These are phyloP conservation scores for Drosophila siamana DNA, from an alignment of 2,888 invertebrate species.

Conservation along the genomic window DNA sequence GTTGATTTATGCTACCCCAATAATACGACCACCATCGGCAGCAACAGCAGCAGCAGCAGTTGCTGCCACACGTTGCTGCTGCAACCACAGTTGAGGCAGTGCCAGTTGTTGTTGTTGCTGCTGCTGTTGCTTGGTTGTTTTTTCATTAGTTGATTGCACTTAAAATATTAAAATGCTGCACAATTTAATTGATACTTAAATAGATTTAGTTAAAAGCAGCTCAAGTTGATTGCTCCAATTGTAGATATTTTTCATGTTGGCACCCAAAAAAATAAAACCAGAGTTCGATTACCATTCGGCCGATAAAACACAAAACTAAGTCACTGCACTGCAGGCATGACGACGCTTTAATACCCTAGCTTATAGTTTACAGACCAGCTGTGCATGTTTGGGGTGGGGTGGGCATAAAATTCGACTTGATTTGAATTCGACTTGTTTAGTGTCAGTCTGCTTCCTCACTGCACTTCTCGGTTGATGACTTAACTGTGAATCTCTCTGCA, in stretches of 20 bases:
- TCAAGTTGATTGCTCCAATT: constrained; percentile 51
- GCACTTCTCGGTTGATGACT: background rate
- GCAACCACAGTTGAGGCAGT: constrained; percentile 27
- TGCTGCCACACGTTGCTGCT: constrained; percentile 21
- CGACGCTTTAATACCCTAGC: constrained; percentile 5
- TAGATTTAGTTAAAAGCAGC: constrained; percentile 28
- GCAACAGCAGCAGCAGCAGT: constrained; percentile 10
- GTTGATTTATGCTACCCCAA: constrained; percentile 74
- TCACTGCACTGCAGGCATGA: background rate
- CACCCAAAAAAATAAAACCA: constrained; percentile 11
- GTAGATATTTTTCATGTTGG: constrained; percentile 45
- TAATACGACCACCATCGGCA: constrained; percentile 8
- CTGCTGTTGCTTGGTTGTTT: constrained; percentile 1
- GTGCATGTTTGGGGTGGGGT: too few relatives aligned
- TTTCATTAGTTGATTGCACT: constrained; percentile 52
- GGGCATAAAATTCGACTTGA: background rate
- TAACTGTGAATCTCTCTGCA: background rate
- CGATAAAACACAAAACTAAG: constrained; percentile 34
- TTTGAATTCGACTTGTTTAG: background rate
- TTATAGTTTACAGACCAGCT: background rate
- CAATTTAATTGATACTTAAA: constrained; percentile 50
- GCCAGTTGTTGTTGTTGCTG: constrained; percentile 11
- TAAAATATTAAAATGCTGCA: constrained; percentile 44
- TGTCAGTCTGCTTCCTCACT: too few relatives aligned
- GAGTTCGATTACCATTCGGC: constrained; percentile 9